phyloP scores from a whole-genome alignment of 2,113 vertebrate genomes.

The Cinclus cinclus region DNA sequence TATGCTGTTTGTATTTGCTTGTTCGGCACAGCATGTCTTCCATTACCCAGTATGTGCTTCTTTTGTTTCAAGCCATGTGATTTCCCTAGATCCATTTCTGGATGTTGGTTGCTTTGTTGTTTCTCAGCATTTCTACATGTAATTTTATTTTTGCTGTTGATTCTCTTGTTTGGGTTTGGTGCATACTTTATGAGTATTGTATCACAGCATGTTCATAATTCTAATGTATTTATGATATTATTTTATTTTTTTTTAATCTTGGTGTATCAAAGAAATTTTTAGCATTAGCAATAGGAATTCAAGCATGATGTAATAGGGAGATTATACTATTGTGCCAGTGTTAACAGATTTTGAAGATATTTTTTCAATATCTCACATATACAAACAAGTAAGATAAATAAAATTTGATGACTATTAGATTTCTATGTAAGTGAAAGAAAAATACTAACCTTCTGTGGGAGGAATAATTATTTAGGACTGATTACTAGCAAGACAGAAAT shows the following conservation, averaged over 20 bases:
- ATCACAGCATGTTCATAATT: not conserved
- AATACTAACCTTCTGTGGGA: not conserved
- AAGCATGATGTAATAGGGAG: not conserved
- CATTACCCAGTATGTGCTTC: not conserved
- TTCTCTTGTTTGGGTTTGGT: not conserved
- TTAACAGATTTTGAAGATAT: not conserved
- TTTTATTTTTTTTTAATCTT: not conserved
- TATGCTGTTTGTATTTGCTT: not conserved
- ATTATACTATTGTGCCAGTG: not conserved
- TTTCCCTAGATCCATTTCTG: not conserved
- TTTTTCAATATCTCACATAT: not conserved
- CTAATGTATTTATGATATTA: not conserved
- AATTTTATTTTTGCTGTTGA: not conserved
- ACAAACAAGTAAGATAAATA: not conserved
- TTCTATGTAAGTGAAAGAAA: slow-evolving; percentile 8
- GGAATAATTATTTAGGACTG: not conserved
- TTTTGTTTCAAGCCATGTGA: not conserved
- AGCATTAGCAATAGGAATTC: not conserved
- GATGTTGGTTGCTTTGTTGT: not conserved
- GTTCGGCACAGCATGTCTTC: not conserved
- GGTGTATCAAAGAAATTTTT: not conserved
- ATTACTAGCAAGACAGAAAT: not conserved
- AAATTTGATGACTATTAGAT: not conserved
- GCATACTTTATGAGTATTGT: not conserved
- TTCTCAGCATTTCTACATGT: not conserved